phyloP scores from a whole-genome alignment of 2,888 invertebrate genomes.

The Acholoe squamosa region DNA sequence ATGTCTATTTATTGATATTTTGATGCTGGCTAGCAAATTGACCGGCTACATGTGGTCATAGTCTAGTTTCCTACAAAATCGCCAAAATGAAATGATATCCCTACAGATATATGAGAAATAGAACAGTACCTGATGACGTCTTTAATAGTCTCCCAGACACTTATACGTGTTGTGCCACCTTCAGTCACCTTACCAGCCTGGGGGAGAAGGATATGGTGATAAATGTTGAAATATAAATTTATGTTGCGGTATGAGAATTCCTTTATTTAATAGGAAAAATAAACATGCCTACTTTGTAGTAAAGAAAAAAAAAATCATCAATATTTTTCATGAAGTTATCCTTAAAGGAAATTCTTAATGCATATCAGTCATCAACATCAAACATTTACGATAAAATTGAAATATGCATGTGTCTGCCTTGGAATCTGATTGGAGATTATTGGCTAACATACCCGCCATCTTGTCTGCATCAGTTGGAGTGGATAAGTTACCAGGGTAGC shows the following conservation, averaged over 20 bases:
- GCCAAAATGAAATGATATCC: no score
- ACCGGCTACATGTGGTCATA: no score
- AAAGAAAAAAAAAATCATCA: neutral
- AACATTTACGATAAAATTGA: no score
- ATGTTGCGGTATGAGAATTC: neutral
- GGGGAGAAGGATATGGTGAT: neutral
- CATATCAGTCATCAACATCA: neutral
- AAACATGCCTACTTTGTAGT: neutral
- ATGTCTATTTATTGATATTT: no score
- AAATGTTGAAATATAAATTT: neutral
- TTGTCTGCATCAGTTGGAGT: conserved; percentile 92
- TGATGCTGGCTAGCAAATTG: no score
- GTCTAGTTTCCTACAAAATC: no score
- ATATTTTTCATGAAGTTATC: neutral
- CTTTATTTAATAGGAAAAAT: no score
- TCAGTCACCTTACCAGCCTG: conserved; percentile 81
- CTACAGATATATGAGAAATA: no score
- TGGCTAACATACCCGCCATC: conserved; percentile 86
- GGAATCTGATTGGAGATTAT: no score
- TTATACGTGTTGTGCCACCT: neutral
- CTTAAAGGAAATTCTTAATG: neutral
- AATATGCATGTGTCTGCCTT: no score
- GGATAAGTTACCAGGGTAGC: conserved; percentile 96
- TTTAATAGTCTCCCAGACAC: conserved; percentile 40
- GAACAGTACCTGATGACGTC: conserved; percentile 62